phyloP scores from a whole-genome alignment of 2,888 invertebrate genomes.

The Emmelina monodactyla region DNA sequence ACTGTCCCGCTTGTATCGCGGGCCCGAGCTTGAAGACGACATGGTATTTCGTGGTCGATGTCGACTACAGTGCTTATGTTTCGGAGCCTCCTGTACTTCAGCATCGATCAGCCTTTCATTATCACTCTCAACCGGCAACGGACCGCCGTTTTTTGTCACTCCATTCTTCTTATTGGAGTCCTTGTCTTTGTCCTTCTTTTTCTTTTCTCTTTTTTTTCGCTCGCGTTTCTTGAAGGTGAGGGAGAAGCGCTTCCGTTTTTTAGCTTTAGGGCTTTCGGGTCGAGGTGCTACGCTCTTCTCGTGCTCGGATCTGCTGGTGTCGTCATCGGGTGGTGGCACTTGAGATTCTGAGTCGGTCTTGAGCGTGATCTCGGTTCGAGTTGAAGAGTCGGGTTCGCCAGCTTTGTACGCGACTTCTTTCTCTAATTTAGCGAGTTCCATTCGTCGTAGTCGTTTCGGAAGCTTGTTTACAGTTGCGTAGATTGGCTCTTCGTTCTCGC shows the following conservation, averaged over 20 bases:
- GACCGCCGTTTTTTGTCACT: constrained; percentile 35
- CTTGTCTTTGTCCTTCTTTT: constrained; percentile 37
- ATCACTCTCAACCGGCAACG: constrained; percentile 41
- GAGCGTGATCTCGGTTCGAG: constrained; percentile 43
- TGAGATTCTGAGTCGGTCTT: constrained; percentile 55
- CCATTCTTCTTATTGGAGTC: constrained; percentile 38
- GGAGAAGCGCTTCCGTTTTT: constrained; percentile 55
- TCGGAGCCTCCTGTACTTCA: constrained; percentile 32
- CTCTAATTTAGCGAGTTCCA: constrained; percentile 56
- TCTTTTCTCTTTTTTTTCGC: constrained; percentile 51
- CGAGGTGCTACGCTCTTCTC: constrained; percentile 47
- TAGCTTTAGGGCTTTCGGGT: constrained; percentile 52
- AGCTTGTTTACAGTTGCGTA: constrained; percentile 61
- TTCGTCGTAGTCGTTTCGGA: constrained; percentile 52
- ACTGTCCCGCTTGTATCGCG: constrained; percentile 62
- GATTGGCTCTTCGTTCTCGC: constrained; percentile 56
- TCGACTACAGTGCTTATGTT: constrained; percentile 42
- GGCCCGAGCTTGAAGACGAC: constrained; percentile 54
- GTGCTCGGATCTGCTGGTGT: constrained; percentile 53
- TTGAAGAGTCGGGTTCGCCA: constrained; percentile 48
- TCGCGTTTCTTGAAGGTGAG: constrained; percentile 55
- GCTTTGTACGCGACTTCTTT: constrained; percentile 55
- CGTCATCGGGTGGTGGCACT: constrained; percentile 45
- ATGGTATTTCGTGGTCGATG: constrained; percentile 45
- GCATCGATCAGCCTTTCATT: constrained; percentile 53